A percentile compares a stretch with the other conserved stretches of the same genome.
Conservation (phyloP, 2,888 invertebrate species). For the Hipparchia semele region DNA sequence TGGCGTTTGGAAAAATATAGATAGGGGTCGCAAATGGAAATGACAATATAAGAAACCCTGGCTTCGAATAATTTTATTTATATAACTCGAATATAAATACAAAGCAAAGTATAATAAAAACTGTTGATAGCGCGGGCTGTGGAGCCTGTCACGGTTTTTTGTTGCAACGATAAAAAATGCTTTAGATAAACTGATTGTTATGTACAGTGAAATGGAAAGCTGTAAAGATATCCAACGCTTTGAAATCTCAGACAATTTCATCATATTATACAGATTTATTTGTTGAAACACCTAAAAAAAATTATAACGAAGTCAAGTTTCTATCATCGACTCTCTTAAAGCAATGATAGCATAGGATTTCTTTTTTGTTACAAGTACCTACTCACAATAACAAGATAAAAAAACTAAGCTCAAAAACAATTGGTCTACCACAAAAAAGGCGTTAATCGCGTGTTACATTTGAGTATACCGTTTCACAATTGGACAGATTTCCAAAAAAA, state of each 20-base stretch:
- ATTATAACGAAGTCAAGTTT: background rate
- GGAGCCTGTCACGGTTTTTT: conserved; percentile 51
- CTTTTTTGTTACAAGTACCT: no score
- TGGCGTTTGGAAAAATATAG: no score
- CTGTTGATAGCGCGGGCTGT: conserved; percentile 50
- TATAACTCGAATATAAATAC: conserved; percentile 47
- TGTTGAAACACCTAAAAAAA: background rate
- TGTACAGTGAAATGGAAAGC: conserved; percentile 7
- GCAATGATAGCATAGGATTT: no score
- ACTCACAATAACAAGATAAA: no score
- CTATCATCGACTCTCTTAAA: background rate
- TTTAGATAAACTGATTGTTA: conserved; percentile 32
- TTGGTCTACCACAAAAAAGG: no score
- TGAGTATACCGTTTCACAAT: no score
- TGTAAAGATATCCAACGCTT: background rate
- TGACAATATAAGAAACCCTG: background rate
- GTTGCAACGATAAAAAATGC: conserved; percentile 54
- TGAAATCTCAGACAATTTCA: background rate
- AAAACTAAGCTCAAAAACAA: no score
- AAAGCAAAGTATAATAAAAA: conserved; percentile 44
- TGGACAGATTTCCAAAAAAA: no score
- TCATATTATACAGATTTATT: background rate
- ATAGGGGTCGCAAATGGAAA: background rate
- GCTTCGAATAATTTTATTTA: conserved; percentile 50
- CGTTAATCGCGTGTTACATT: no score